Base-by-base conservation (phyloP, 1,140 invertebrate species). In the Heliothis virescens region DNA sequence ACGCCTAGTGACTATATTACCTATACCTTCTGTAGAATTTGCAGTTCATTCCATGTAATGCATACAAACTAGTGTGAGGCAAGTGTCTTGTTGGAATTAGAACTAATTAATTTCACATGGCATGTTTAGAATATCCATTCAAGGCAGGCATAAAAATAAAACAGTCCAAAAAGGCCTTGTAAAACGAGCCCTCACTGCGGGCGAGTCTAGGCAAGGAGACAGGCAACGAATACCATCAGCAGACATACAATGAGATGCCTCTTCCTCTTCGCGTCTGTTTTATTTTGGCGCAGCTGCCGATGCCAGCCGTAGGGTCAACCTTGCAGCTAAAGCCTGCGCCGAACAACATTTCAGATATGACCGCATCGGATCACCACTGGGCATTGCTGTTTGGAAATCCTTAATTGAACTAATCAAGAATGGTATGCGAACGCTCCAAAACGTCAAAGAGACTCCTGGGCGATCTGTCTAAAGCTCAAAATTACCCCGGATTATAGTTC, bases 401-500 rank as follows among this genome's bases (percentile, higher is more conserved):
- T 98, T 95, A 57, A 99, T 97, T 0, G 99, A 99, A 87, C 98
- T 98, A 63, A 99, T 96, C 67, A 99, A 95, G 93, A 99, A 99
- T n/a, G 99, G 99, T 89, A 99, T 99, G 78, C 99, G 95, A n/a
- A 83, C 99, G 97, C 88, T 99, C 98, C 16, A 99, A 94, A 3
- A 99, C n/a, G 95, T 99, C 99, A 96, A 12, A 99, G 95, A 13
- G 99, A 98, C 74, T 98, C 97, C 91, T 99, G 99, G 1, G 98
- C 96, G 11, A 99, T 95, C 91, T 98, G 97, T 47, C 99, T 96
- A 94, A 99, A 99, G 85, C 98, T 98, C 82, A 99, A 95, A 81
- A 99, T 99, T 0, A 99, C 99, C 2, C 99, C 99, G n/a, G 87
- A 99, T 98, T 82, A 99, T 99, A 12, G 98, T n/a, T 99, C 97